A percentile compares a stretch with the other conserved stretches of the same genome.
These are phyloP conservation scores for Quadriops clusia DNA, from an alignment of 2,888 invertebrate genomes.

Conservation along the genomic window DNA sequence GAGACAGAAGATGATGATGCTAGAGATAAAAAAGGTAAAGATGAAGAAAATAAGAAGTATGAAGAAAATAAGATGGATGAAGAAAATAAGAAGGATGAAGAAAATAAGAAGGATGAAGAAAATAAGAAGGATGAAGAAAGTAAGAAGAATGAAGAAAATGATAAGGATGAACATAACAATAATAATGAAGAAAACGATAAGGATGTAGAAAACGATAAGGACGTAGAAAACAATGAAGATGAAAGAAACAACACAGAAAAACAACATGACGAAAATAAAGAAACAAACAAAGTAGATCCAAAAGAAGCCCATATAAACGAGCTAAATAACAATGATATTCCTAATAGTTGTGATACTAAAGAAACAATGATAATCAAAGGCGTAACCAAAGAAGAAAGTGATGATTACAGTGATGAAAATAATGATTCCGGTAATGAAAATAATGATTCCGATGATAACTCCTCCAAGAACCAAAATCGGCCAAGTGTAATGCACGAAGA, in stretches of 20 bases:
- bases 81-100: background rate
- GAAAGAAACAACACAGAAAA: conserved; percentile 1
- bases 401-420: conserved; percentile 9
- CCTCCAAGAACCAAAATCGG: background rate
- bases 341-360: background rate
- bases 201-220: conserved; percentile 2
- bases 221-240: conserved; percentile 2
- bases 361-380: conserved; percentile 9
- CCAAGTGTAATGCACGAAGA: conserved; percentile 20
- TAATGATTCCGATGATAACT: conserved; percentile 5
- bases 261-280: background rate
- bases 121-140: background rate
- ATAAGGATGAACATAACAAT: background rate
- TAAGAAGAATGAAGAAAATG: background rate
- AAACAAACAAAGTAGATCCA: background rate
- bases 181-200: background rate
- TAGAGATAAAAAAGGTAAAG: no score
- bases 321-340: background rate
- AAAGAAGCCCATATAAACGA: background rate
- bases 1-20: no score
- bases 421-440: conserved; percentile 1
- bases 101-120: background rate
- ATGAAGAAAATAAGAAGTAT: no score
- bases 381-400: conserved; percentile 12
- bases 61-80: no score